These are phyloP conservation scores for Phaethornis superciliosus DNA, from an alignment of 2,113 vertebrate genomes.

Conservation along the genomic window DNA sequence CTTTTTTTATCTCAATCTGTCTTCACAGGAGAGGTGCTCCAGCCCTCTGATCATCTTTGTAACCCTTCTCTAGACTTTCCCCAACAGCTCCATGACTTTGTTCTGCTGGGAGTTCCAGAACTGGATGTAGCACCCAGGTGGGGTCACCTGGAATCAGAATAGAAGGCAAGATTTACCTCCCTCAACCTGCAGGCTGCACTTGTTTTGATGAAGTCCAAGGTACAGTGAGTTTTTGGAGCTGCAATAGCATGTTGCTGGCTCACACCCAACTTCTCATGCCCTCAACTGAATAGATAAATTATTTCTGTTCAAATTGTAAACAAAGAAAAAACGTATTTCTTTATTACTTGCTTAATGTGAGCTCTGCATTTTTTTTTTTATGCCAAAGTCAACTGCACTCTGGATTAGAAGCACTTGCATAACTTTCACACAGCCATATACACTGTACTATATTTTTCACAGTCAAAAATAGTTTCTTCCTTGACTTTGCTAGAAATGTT, in stretches of 20 bases:
- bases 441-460: not conserved
- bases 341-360: not conserved
- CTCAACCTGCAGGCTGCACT: accelerated
- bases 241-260: not conserved
- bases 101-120: not conserved
- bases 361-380: not conserved
- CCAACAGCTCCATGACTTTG: not conserved
- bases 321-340: not conserved
- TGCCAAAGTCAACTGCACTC: not conserved
- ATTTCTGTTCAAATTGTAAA: not conserved
- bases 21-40: not conserved
- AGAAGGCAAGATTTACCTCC: not conserved
- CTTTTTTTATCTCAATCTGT: not conserved
- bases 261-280: not conserved
- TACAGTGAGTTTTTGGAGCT: accelerated
- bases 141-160: not conserved
- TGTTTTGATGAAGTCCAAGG: not conserved
- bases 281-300: not conserved
- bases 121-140: not conserved
- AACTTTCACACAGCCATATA: not conserved
- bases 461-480: not conserved
- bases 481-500: not conserved
- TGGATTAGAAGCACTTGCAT: not conserved
- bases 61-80: accelerated
- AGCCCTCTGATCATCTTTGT: too few species aligned